Evolutionary conservation across 2,888 invertebrate genomes (phyloP), one percentile per base, ranked within the genome.

Genomic region (Eilema sororculum): DNA sequence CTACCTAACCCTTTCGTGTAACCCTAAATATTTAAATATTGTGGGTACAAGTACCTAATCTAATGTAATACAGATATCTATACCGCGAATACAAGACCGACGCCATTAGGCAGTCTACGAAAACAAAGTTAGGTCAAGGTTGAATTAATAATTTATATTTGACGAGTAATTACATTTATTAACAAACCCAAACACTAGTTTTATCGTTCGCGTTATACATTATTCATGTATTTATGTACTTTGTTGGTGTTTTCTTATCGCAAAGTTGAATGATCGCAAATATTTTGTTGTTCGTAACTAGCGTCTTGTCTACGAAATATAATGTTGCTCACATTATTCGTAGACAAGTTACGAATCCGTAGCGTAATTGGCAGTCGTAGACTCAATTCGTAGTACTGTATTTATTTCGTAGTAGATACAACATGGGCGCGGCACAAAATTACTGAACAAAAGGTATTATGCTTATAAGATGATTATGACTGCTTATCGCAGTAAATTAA

Each of bases 101-200:
- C 25, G 58, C 58, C 24, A 33, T 33, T 61, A 62, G 37, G 22
- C 22, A 13, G 28, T 20, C n/a, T 63, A 68, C 30, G 70, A 46
- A 65, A 72, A 62, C 70, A 64, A 71, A 72, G 68, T 61, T 63
- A 71, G 58, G 24, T 24, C 37, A 65, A 22, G 30, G 33, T 57
- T 33, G n/a, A 57, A 63, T 63, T 63, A 57, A 33, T 33, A 60
- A 60, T 60, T 60, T 33, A 60, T 60, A 30, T 60, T 60, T 60
- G 60, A 30, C 60, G 28, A 28, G 30, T 60, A 60, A 60, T 60
- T 60, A 60, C 30, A 60, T 60, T 60, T 60, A 60, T 30, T 60
- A 30, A 60, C 60, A 60, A n/a, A 59, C 28, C 20, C 8, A 59
- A 28, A 59, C 25, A 28, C 28, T 28, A 9, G 25, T 28, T 25